A percentile compares a stretch with the other conserved stretches of the same genome.
Evolutionary conservation across 2,113 vertebrate genomes (phyloP).

Genomic region (Prolemur simus): DNA sequence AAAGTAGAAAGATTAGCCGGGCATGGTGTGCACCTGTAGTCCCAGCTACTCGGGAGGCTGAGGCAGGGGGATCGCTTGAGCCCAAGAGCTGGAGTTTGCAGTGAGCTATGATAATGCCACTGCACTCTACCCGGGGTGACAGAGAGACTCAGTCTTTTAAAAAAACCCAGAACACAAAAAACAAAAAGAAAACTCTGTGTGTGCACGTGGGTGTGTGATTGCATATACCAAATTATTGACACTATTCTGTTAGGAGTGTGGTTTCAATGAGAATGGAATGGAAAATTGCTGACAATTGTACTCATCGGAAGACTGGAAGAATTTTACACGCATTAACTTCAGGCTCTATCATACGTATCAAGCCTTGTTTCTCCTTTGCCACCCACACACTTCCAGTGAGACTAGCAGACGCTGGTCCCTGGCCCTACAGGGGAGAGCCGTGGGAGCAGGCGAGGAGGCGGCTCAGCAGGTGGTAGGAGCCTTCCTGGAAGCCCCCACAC

Average conservation of each 20-base stretch:
- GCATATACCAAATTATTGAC: neutral
- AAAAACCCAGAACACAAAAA: too few species aligned
- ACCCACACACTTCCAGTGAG: neutral
- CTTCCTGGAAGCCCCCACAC: neutral
- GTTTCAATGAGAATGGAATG: neutral
- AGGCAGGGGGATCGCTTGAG: too few species aligned
- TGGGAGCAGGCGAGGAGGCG: neutral
- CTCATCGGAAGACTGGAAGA: neutral
- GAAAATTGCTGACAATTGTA: neutral
- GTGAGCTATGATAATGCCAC: too few species aligned
- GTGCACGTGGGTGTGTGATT: neutral
- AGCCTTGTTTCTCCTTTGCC: neutral
- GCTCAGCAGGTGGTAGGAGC: neutral
- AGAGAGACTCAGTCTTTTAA: too few species aligned
- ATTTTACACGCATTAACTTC: neutral
- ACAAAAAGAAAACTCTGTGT: neutral
- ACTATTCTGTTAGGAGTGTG: neutral
- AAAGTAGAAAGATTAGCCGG: too few species aligned
- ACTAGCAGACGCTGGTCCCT: neutral
- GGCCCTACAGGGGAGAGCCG: neutral
- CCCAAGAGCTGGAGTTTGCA: too few species aligned
- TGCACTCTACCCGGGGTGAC: too few species aligned
- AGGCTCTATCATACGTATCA: neutral
- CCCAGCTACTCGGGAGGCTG: too few species aligned
- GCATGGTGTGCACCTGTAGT: too few species aligned